phyloP scores from a whole-genome alignment of 2,888 invertebrate genomes.

The Ceraclea dissimilis region DNA sequence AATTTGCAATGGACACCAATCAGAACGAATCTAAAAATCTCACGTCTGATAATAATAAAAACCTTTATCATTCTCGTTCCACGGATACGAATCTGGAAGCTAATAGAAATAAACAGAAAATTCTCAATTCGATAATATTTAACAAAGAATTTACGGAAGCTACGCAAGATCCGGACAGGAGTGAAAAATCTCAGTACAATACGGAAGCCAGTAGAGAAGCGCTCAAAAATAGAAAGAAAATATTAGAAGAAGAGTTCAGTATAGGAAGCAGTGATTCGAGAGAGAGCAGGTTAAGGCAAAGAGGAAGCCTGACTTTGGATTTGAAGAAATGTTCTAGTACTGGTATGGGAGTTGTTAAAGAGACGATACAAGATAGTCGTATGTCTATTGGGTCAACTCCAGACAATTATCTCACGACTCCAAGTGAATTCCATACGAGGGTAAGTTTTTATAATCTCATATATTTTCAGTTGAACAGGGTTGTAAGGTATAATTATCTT shows the following conservation, averaged over 20 bases:
- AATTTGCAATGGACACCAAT: slow-evolving; percentile 38
- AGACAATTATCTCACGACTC: slow-evolving; percentile 30
- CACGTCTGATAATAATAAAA: slow-evolving; percentile 26
- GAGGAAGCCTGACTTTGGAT: slow-evolving; percentile 35
- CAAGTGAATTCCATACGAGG: slow-evolving; percentile 39
- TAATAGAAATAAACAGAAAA: slow-evolving; percentile 34
- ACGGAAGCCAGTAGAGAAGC: slow-evolving; percentile 51
- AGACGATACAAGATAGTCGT: not conserved
- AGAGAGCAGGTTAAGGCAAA: slow-evolving; percentile 13
- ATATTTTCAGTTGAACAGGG: no score
- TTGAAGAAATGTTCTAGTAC: slow-evolving; percentile 37
- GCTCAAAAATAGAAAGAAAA: slow-evolving; percentile 51
- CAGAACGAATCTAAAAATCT: slow-evolving; percentile 29
- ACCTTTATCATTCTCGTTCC: slow-evolving; percentile 22
- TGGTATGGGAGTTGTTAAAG: not conserved
- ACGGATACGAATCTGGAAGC: slow-evolving; percentile 40
- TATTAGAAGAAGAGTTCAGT: slow-evolving; percentile 55
- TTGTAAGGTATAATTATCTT: no score
- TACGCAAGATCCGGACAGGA: slow-evolving; percentile 10
- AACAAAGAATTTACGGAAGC: not conserved
- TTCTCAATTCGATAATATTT: slow-evolving; percentile 21
- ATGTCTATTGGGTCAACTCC: slow-evolving; percentile 19
- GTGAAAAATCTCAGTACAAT: slow-evolving; percentile 18
- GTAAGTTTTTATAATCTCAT: slow-evolving; percentile 30
- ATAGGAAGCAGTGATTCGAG: slow-evolving; percentile 28